phyloP scores from a whole-genome alignment of 2,888 invertebrate genomes.

The Ormyrus rosae region DNA sequence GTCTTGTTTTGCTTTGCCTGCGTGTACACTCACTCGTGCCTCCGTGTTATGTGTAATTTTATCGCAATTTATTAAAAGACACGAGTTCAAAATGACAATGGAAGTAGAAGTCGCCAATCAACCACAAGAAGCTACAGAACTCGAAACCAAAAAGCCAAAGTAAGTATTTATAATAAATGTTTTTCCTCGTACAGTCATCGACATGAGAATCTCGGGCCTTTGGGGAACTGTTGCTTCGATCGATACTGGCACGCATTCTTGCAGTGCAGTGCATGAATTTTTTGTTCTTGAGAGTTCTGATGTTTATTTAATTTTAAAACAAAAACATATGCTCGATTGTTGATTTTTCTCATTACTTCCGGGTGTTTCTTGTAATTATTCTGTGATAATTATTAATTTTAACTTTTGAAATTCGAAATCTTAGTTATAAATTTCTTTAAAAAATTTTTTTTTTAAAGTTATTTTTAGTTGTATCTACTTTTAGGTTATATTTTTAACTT shows the following conservation, averaged over 20 bases:
- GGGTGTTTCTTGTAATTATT: too few relatives aligned
- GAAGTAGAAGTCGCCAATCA: constrained; percentile 37
- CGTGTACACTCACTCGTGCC: not conserved
- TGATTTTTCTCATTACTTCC: too few relatives aligned
- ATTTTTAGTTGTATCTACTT: too few relatives aligned
- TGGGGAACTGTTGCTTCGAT: constrained; percentile 54
- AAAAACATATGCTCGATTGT: too few relatives aligned
- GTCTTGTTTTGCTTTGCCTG: constrained; percentile 44
- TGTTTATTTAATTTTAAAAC: too few relatives aligned
- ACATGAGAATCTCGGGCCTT: constrained; percentile 43
- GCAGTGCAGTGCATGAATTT: not conserved
- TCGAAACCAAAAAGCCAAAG: constrained; percentile 44
- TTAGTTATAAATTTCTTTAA: too few relatives aligned
- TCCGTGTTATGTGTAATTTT: constrained; percentile 28
- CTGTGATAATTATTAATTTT: too few relatives aligned
- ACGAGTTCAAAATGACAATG: constrained; percentile 41
- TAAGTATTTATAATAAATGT: not conserved
- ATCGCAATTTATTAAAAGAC: not conserved
- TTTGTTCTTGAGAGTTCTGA: too few relatives aligned
- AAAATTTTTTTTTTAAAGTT: too few relatives aligned
- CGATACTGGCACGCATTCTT: constrained; percentile 26
- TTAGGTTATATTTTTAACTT: too few relatives aligned
- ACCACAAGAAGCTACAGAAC: constrained; percentile 30
- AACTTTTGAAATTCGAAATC: too few relatives aligned
- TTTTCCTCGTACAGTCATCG: not conserved